phyloP scores from a whole-genome alignment of 1,140 invertebrate species.

The Diorhabda carinulata region DNA sequence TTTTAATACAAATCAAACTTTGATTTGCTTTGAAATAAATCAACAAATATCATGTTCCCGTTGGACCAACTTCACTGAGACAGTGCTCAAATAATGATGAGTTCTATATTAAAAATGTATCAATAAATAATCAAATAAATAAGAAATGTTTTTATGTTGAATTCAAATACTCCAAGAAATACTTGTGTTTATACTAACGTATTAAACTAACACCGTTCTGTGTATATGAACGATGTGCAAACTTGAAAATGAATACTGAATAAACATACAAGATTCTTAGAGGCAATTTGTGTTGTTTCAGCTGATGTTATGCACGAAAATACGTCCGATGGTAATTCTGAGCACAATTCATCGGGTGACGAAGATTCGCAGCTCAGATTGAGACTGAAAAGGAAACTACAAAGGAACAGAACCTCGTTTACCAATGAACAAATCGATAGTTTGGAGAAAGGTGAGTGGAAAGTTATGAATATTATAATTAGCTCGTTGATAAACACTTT shows the following conservation, averaged over 20 bases:
- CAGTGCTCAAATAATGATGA: no score
- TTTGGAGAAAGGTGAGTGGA: constrained; percentile 84
- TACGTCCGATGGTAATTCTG: constrained; percentile 69
- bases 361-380: constrained; percentile 85
- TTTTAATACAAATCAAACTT: no score
- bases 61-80: no score
- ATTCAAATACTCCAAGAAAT: no score
- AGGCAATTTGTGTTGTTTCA: constrained; percentile 30
- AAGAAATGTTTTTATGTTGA: no score
- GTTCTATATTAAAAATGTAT: no score
- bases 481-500: background rate
- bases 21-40: no score
- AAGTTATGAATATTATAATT: background rate
- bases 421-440: constrained; percentile 99
- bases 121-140: no score
- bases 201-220: no score
- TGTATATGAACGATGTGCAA: background rate
- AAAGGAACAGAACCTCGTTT: constrained; percentile 97
- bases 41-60: no score
- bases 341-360: constrained; percentile 73
- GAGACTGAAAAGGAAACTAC: constrained; percentile 92
- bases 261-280: background rate
- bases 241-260: background rate
- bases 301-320: constrained; percentile 56
- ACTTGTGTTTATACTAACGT: no score